A percentile compares a stretch with the other conserved stretches of the same genome.
These are phyloP conservation scores for Agrypnus murinus DNA, from an alignment of 2,888 invertebrate genomes.

Conservation along the genomic window DNA sequence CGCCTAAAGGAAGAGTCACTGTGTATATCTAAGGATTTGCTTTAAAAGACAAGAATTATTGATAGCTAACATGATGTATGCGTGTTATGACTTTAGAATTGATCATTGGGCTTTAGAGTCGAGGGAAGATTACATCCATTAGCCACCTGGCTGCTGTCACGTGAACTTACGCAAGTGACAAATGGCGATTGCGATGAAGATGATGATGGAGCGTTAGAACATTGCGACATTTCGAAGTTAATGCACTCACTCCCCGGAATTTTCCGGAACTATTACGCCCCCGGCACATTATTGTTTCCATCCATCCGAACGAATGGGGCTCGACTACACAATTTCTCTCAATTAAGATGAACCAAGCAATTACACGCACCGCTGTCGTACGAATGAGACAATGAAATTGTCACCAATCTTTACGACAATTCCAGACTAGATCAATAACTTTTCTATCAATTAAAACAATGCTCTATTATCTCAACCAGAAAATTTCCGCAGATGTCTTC, in stretches of 20 bases:
- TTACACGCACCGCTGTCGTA: conserved; percentile 44
- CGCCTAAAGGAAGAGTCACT: conserved; percentile 15
- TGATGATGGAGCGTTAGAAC: conserved; percentile 54
- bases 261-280: conserved; percentile 43
- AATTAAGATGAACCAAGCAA: conserved; percentile 48
- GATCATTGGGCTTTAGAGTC: conserved; percentile 58
- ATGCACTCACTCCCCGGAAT: conserved; percentile 45
- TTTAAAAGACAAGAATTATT: conserved; percentile 41
- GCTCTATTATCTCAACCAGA: not conserved
- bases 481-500: not conserved
- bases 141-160: conserved; percentile 63
- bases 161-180: conserved; percentile 61
- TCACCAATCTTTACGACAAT: conserved; percentile 44
- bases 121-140: conserved; percentile 63
- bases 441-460: conserved; percentile 36
- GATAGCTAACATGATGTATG: conserved; percentile 42
- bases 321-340: conserved; percentile 48
- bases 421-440: conserved; percentile 42
- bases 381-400: conserved; percentile 47
- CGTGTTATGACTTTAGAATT: conserved; percentile 52
- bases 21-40: conserved; percentile 20
- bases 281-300: conserved; percentile 46
- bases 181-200: conserved; percentile 60
- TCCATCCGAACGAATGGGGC: conserved; percentile 41
- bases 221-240: conserved; percentile 51